These are phyloP conservation scores for Cossypha polioptera DNA, from an alignment of 2,797 vertebrate species.

Conservation along the genomic window DNA sequence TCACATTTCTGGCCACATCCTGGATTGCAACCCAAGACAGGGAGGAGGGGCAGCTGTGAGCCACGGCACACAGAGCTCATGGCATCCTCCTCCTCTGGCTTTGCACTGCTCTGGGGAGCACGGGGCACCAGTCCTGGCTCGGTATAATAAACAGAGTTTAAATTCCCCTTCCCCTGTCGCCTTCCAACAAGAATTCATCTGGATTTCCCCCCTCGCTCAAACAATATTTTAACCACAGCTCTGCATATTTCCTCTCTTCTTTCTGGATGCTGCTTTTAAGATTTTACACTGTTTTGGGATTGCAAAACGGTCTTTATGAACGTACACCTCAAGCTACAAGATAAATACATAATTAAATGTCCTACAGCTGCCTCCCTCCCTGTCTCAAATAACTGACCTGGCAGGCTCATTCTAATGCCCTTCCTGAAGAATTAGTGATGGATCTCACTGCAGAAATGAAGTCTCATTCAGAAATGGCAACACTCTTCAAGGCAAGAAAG, in stretches of 20 bases:
- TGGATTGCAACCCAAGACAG: too few relatives aligned
- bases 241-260: not conserved
- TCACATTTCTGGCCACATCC: too few relatives aligned
- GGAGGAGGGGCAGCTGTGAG: accelerated
- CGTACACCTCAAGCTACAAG: not conserved
- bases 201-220: not conserved
- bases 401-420: not conserved
- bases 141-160: accelerated
- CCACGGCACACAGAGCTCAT: accelerated
- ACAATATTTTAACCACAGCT: not conserved
- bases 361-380: not conserved
- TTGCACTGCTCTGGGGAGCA: not conserved
- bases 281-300: not conserved
- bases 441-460: not conserved
- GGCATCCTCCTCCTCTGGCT: not conserved
- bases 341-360: not conserved
- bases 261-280: not conserved
- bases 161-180: not conserved
- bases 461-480: not conserved
- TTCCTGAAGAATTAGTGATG: not conserved
- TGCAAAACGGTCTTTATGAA: not conserved
- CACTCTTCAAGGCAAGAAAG: not conserved
- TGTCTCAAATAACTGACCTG: accelerated
- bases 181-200: not conserved
- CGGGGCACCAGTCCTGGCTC: accelerated